Evolutionary conservation across 1,140 invertebrate genomes (phyloP), one percentile per base, ranked within the genome.

Genomic region (Cherax quadricarinatus): DNA sequence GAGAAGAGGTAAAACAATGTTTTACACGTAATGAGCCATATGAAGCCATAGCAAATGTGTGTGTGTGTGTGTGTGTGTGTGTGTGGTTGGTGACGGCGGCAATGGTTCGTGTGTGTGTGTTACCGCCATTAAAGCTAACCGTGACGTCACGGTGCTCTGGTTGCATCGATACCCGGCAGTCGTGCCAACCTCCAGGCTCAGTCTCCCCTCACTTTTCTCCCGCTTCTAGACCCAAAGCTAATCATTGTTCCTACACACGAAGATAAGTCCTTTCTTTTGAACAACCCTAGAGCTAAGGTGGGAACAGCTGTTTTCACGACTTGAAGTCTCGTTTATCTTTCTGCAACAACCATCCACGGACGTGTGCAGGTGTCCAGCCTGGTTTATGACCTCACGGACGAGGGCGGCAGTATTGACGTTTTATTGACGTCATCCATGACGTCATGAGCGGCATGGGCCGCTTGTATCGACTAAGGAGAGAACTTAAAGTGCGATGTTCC

Each of bases 401-500:
- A 86, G 66, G 88, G 90, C n/a, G 84, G 75, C 57, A 81, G 73
- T 91, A 91, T 91, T 91, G 90, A 81, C 90, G 90, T 91, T 91
- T 86, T 86, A 81, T 66, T 91, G 90, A 91, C 90, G 90, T 91
- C 90, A 91, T 81, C 70, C 53, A 86, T 81, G 73, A 91, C 84
- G 90, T 91, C 78, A 91, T 75, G n/a, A 48, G 73, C 85, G 90
- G 90, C 83, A 62, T 81, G 84, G 87, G 78, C 51, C 90, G 75
- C 84, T 81, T 66, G 90, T 91, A 91, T 91, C 90, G 90, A 91
- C 90, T 91, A 86, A 85, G 90, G 90, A 91, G 83, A 66, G 79
- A 73, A 78, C 57, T 91, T 91, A 91, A 91, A 91, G 90, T 66
- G 90, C 75, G 84, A 91, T 70, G 60, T 86, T 57, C 41, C 88